Base-by-base conservation (phyloP, 2,113 vertebrate genomes). In the Ophthalmolycus amberensis region DNA sequence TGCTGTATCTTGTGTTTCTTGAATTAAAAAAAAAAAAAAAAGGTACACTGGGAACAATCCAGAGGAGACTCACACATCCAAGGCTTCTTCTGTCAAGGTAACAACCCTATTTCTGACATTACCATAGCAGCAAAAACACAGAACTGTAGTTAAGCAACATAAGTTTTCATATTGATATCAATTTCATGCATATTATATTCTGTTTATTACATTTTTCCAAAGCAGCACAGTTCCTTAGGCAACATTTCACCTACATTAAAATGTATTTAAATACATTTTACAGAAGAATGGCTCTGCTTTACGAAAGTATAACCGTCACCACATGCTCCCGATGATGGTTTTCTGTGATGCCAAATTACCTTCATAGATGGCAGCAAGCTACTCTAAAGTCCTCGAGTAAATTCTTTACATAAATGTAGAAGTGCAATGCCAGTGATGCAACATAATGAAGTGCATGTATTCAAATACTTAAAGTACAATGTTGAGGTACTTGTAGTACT, bases 11-110 rank as follows among this genome's bases (percentile, higher is more conserved):
- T 69, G 11, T 89, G 54, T 40, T 60, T 82, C 5, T 9, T 79
- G 34, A 27, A 54, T 71, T 22, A 58, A 25, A 11, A n/a, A 37
- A 69, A 79, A 99, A 58, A 25, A 11, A n/a, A 37, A 69, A 79
- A 99, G 98, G 95, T 99, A 98, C 93, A 95, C 91, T 0, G 65
- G 90, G 46, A 95, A 91, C 62, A 94, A 94, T 32, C 92, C 94
- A 3, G 94, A 96, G 54, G 96, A 98, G 85, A 97, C 96, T 0
- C 94, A 95, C 7, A 89, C 94, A 54, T 91, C 95, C 66, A 97
- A 95, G 82, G 90, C 44, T 52, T 46, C 75, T 27, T 72, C 92
- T n/a, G 90, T 91, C 14, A 92, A 98, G 97, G 98, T 98, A 79
- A 87, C 89, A 22, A 3, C 7, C 29, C 58, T 34, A 34, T 16